Evolutionary conservation across 2,797 vertebrate species (phyloP).

Genomic region (Oreochromis grahami): DNA sequence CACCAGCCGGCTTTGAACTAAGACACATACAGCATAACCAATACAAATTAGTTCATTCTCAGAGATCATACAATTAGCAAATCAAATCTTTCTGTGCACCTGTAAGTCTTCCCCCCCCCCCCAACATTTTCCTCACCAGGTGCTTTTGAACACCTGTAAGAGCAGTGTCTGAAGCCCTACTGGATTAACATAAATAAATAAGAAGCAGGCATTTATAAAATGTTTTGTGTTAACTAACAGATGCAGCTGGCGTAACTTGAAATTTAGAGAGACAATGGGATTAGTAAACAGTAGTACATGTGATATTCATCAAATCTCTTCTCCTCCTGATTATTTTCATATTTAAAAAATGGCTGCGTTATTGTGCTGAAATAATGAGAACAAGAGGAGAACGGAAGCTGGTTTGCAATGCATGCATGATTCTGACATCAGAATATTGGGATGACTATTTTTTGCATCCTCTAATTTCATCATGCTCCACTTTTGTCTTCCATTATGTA

Average conservation of each 20-base stretch:
- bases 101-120: background rate
- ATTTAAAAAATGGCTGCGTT: background rate
- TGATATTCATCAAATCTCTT: background rate
- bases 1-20: background rate
- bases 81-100: background rate
- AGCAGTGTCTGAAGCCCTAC: constrained; percentile 5
- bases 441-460: background rate
- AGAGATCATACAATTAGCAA: background rate
- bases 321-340: background rate
- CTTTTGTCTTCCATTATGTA: background rate
- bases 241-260: constrained; percentile 6
- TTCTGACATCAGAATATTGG: background rate
- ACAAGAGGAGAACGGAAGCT: background rate
- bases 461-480: background rate
- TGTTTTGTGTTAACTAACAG: background rate
- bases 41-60: background rate
- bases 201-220: background rate
- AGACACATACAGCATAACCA: background rate
- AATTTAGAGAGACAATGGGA: background rate
- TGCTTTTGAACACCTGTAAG: constrained; percentile 35
- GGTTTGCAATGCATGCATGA: background rate
- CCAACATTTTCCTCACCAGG: background rate
- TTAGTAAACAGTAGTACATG: background rate
- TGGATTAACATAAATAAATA: constrained; percentile 30
- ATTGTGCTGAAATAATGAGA: background rate